Percentiles rank a stretch among this genome's conserved stretches.
phyloP scores from a whole-genome alignment of 2,888 invertebrate species.

The Rhaphigaster nebulosa region DNA sequence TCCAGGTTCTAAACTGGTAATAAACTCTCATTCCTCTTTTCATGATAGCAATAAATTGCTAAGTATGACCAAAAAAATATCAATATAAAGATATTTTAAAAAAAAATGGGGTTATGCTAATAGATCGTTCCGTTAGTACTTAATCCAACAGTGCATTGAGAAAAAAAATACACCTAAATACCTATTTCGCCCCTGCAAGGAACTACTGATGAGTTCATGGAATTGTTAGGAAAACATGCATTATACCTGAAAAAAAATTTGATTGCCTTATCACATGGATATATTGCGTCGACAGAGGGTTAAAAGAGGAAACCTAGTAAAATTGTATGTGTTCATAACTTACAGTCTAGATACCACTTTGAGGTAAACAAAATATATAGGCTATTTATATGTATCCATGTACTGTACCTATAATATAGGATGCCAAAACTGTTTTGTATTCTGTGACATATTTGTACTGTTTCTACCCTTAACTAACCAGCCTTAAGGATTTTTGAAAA shows the following conservation, averaged over 20 bases:
- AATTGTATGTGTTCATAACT: constrained; percentile 54
- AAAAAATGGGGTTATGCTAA: neutral
- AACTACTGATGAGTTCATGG: no score
- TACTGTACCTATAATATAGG: constrained; percentile 17
- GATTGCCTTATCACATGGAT: neutral
- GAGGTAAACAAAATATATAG: neutral
- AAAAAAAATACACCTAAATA: no score
- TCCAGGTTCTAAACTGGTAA: neutral
- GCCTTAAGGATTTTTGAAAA: neutral
- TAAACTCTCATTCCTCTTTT: neutral
- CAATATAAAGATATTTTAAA: no score
- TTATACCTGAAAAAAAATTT: no score
- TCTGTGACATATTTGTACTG: constrained; percentile 53
- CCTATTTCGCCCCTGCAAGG: no score
- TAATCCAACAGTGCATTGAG: neutral
- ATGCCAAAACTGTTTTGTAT: constrained; percentile 55
- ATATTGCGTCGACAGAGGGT: neutral
- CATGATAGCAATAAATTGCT: no score
- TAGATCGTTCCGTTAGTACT: neutral
- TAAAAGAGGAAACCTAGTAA: constrained; percentile 50
- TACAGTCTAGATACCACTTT: neutral
- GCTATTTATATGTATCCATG: neutral
- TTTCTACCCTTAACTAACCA: constrained; percentile 45
- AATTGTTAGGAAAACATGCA: no score
- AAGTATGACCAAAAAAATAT: no score